phyloP scores from a whole-genome alignment of 2,888 invertebrate species.

The Piscicola geometra region DNA sequence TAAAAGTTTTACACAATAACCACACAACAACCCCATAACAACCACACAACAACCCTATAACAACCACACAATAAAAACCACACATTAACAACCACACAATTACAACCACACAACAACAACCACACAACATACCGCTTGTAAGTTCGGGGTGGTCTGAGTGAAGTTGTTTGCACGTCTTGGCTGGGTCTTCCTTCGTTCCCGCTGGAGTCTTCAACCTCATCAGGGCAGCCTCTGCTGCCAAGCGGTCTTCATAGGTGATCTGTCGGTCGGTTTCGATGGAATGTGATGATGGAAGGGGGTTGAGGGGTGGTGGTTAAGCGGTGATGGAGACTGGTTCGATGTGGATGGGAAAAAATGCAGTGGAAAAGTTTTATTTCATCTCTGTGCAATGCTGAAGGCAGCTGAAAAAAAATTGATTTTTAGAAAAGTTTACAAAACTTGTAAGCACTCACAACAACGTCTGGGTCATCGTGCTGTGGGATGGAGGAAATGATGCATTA shows the following conservation, averaged over 20 bases:
- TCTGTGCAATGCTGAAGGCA: background rate
- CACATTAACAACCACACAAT: no score
- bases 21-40: no score
- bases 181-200: slow-evolving; percentile 75
- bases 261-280: background rate
- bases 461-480: slow-evolving; percentile 2
- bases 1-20: background rate
- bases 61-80: no score
- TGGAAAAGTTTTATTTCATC: background rate
- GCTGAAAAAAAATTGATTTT: no score
- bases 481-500: no score
- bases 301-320: background rate
- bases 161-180: slow-evolving; percentile 79
- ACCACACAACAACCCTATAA: no score
- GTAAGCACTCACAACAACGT: background rate
- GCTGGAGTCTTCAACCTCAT: slow-evolving; percentile 68
- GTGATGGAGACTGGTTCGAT: background rate
- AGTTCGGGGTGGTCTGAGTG: slow-evolving; percentile 73
- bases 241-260: slow-evolving; percentile 11
- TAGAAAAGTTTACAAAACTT: no score
- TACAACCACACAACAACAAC: no score
- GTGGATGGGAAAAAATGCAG: background rate
- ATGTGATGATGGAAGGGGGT: background rate
- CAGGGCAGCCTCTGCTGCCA: slow-evolving; percentile 44
- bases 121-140: slow-evolving; percentile 68